A percentile compares a stretch with the other conserved stretches of the same genome.
phyloP scores from a whole-genome alignment of 1,140 invertebrate genomes.

The Hypothenemus hampei region DNA sequence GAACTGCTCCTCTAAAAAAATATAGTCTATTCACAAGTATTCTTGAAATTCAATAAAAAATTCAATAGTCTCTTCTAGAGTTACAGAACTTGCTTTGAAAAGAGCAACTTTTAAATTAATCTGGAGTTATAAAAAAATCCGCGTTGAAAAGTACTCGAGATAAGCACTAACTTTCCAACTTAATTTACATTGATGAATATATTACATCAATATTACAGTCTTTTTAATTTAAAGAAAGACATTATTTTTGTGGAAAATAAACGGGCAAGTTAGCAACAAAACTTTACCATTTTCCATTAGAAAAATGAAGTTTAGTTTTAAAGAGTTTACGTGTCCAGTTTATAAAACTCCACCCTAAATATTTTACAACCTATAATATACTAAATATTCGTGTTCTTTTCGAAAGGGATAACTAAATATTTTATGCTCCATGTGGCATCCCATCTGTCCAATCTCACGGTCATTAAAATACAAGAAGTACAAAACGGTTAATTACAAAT shows the following conservation, averaged over 20 bases:
- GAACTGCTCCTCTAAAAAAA: too few relatives aligned
- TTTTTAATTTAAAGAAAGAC: background rate
- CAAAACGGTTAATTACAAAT: slow-evolving; percentile 11
- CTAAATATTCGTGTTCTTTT: background rate
- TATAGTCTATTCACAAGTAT: too few relatives aligned
- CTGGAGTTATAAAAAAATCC: background rate
- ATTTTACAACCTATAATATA: slow-evolving; percentile 1
- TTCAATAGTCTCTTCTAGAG: too few relatives aligned
- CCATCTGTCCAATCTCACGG: slow-evolving; percentile 13
- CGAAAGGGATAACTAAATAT: slow-evolving; percentile 10
- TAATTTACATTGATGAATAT: background rate
- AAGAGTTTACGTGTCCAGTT: background rate
- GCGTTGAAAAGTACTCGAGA: background rate
- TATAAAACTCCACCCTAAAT: background rate
- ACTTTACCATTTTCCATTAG: background rate
- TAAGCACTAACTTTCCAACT: background rate
- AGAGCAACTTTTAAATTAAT: background rate
- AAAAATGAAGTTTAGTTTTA: background rate
- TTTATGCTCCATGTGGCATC: background rate
- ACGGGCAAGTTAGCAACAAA: background rate
- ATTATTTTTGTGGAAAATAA: background rate
- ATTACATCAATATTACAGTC: background rate
- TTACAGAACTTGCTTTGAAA: too few relatives aligned
- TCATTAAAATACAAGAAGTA: slow-evolving; percentile 16
- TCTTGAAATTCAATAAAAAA: too few relatives aligned